phyloP scores from a whole-genome alignment of 2,888 invertebrate species.

The Phymatocera aterrima region DNA sequence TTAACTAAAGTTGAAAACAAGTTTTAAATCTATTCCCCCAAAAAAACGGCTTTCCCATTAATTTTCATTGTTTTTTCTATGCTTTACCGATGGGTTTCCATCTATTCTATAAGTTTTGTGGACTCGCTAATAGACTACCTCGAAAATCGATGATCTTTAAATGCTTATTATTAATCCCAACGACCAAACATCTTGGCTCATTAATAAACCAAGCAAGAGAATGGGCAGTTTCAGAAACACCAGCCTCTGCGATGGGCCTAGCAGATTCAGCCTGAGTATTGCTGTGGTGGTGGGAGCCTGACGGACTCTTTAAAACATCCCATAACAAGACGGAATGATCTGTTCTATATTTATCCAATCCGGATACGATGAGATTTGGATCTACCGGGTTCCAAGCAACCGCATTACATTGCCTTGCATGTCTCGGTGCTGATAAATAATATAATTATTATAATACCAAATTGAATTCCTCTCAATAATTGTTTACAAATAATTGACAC shows the following conservation, averaged over 20 bases:
- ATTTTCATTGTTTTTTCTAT: too few relatives aligned
- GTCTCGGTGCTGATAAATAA: slow-evolving; percentile 84
- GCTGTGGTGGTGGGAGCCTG: slow-evolving; percentile 67
- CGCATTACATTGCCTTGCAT: slow-evolving; percentile 90
- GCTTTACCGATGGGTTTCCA: too few relatives aligned
- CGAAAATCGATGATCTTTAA: slow-evolving; percentile 93
- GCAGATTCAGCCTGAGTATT: slow-evolving; percentile 76
- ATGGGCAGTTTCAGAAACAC: slow-evolving; percentile 89
- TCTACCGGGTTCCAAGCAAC: slow-evolving; percentile 93
- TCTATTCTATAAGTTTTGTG: neutral
- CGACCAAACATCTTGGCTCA: slow-evolving; percentile 85
- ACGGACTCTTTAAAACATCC: slow-evolving; percentile 83
- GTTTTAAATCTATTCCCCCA: too few relatives aligned
- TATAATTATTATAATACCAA: too few relatives aligned
- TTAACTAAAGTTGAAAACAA: too few relatives aligned
- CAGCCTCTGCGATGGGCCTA: slow-evolving; percentile 85
- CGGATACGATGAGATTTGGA: slow-evolving; percentile 88
- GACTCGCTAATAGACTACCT: slow-evolving; percentile 77
- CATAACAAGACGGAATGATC: slow-evolving; percentile 93
- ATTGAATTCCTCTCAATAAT: neutral
- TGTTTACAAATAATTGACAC: neutral
- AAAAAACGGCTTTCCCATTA: too few relatives aligned
- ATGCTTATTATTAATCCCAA: slow-evolving; percentile 93
- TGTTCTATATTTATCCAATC: slow-evolving; percentile 91
- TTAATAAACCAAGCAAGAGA: slow-evolving; percentile 90